Evolutionary conservation across 1,140 invertebrate species (phyloP), one percentile per base, ranked within the genome.

Genomic region (Oreohelix idahoensis): DNA sequence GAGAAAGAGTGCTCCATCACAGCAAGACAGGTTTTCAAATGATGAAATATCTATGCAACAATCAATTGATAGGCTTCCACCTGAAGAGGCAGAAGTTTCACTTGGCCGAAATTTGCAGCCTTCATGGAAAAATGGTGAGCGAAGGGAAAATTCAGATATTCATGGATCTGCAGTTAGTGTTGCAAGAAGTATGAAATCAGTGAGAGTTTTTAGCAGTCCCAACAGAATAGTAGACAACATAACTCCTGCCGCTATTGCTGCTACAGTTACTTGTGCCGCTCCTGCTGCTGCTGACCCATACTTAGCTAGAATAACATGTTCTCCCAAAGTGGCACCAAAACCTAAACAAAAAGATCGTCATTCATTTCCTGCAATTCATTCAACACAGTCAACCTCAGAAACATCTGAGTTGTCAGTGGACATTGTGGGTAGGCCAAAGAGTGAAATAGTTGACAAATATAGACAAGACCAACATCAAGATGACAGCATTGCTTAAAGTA

Each of bases 281-380:
- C 77, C 51, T 5, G 77, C 51, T 79, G 77, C 77, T 38, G 77
- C 77, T 38, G 77, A 63, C 5, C 53, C 53, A 66, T 66, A 11
- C 17, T 20, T n/a, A 29, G 4, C 20, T 29, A 17, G n/a, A 66
- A 58, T 0, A 26, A 26, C 53, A 45, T 11, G 8, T 29, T 58
- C 42, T 26, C 79, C 79, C n/a, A 36, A 32, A 49, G 79, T 81
- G 38, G 79, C 79, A 70, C 79, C 79, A 70, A 81, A 81, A 39
- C 79, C 79, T 70, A 70, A 71, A 32, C 79, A 81, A 32, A 71
- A 51, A 29, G 79, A 70, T 26, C 36, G 79, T 13, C 79, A 81
- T 36, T 81, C 79, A 29, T 81, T 81, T 51, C 79, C 79, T 71
- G 79, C 69, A 63, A 26, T 29, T 66, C 39, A 81, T 20, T 38